Evolutionary conservation across 2,797 vertebrate species (phyloP), one percentile per base, ranked within the genome.

Genomic region (Gambusia yucatana): DNA sequence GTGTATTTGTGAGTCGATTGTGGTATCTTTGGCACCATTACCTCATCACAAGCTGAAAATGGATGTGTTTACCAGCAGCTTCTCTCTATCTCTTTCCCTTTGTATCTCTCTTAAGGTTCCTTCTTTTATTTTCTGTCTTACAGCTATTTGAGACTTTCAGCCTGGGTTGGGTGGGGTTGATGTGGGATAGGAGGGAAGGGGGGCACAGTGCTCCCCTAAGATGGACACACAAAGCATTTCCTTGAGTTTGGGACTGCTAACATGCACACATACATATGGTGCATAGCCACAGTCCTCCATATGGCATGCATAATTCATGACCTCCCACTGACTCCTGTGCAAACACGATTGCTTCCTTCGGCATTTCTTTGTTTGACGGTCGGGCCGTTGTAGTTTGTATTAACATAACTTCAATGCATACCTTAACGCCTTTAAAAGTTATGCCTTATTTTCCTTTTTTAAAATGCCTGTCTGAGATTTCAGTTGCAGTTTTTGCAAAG

Each of bases 41-140:
- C 77, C 86, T 91, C 90, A 88, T 82, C 81, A 73, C 77, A 78
- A 85, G 82, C 84, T 75, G 88, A 83, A 90, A 92, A 91, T 89
- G 87, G 85, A 93, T 88, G 87, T 93, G 89, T 94, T 93, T 94
- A 93, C 88, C 82, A 90, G 78, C 57, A 74, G 50, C 84, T 81
- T 73, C 77, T 73, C 75, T 80, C 76, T 36, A 33, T 47, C 74
- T 6, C 69, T 63, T 76, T 79, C 75, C 79, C 78, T 78, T 30
- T 77, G 57, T 76, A 55, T 81, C 71, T 50, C 79, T 70, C 57
- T 74, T 65, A 75, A 84, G 82, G 71, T 73, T 71, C 57, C 70
- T 75, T 71, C 70, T 78, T 72, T 86, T 73, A 50, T 82, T 90
- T 79, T 90, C 50, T 59, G 71, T 88, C 74, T 82, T 75, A 36